These are phyloP conservation scores for Ophion obscuratus DNA, from an alignment of 2,888 invertebrate species.

Conservation along the genomic window DNA sequence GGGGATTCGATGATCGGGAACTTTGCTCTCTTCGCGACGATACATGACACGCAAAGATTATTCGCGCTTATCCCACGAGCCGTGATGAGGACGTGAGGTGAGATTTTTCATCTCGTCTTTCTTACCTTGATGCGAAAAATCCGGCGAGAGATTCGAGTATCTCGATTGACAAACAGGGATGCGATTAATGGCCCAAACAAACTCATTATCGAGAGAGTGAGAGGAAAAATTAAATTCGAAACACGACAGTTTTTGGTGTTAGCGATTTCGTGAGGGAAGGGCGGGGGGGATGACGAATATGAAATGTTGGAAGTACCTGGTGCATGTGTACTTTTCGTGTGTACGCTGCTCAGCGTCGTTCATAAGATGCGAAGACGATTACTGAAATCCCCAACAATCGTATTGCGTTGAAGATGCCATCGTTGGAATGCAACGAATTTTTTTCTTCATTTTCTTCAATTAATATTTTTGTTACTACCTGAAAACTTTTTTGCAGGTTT, in stretches of 20 bases:
- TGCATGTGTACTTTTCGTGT: background rate
- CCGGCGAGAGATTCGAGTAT: constrained; percentile 54
- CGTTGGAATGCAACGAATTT: too few species aligned
- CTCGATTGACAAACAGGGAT: constrained; percentile 67
- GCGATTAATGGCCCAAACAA: constrained; percentile 73
- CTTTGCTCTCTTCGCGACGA: too few species aligned
- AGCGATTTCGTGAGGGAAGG: constrained; percentile 25
- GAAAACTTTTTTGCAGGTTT: too few species aligned
- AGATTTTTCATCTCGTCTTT: constrained; percentile 12
- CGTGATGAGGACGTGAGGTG: constrained; percentile 15
- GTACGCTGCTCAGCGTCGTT: background rate
- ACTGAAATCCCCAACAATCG: constrained; percentile 2
- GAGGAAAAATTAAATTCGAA: constrained; percentile 1
- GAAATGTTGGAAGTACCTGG: constrained; percentile 9
- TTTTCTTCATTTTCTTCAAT: too few species aligned
- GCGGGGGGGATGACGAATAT: constrained; percentile 2
- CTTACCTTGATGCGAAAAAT: constrained; percentile 40
- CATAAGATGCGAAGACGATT: constrained; percentile 8
- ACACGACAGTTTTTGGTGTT: constrained; percentile 63
- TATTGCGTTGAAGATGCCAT: too few species aligned
- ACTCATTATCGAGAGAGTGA: constrained; percentile 66
- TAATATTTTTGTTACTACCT: too few species aligned
- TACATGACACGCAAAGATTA: too few species aligned
- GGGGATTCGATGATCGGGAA: too few species aligned
- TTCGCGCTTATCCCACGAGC: background rate